Conservation (phyloP, 1,140 invertebrate genomes). For the Eriocheir sinensis region DNA sequence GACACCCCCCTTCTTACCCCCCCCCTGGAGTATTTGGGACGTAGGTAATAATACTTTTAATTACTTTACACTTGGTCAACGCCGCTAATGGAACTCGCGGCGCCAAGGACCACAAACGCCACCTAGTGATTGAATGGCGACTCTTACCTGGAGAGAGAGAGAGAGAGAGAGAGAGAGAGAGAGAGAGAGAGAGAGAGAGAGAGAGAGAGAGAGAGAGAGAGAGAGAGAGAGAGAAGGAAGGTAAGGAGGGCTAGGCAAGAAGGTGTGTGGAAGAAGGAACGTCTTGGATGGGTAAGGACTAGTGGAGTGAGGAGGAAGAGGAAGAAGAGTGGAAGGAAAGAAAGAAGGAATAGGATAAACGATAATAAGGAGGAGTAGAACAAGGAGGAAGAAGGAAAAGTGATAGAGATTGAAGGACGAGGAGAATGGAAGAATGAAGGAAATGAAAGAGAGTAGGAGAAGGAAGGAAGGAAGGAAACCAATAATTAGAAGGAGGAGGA, state of each 20-base stretch:
- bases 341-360: not conserved
- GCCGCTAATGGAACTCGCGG: slow-evolving; percentile 35
- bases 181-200: slow-evolving; percentile 33
- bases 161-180: not conserved
- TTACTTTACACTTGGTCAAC: slow-evolving; percentile 67
- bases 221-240: not conserved
- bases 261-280: not conserved
- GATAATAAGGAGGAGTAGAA: slow-evolving; percentile 6
- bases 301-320: not conserved
- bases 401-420: not conserved
- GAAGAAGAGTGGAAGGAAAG: not conserved
- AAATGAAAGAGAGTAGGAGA: slow-evolving; percentile 10
- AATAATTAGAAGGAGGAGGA: not conserved
- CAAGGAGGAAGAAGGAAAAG: not conserved
- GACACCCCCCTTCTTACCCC: not conserved
- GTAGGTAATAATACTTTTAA: slow-evolving; percentile 47
- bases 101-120: not conserved
- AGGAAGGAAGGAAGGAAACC: too few relatives aligned
- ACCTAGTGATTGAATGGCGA: not conserved
- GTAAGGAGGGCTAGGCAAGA: not conserved
- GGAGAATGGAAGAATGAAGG: not conserved
- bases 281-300: not conserved
- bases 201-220: not conserved
- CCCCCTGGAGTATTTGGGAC: not conserved
- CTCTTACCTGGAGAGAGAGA: not conserved